These are phyloP conservation scores for Argyresthia goedartella DNA, from an alignment of 2,888 invertebrate genomes.

Conservation along the genomic window DNA sequence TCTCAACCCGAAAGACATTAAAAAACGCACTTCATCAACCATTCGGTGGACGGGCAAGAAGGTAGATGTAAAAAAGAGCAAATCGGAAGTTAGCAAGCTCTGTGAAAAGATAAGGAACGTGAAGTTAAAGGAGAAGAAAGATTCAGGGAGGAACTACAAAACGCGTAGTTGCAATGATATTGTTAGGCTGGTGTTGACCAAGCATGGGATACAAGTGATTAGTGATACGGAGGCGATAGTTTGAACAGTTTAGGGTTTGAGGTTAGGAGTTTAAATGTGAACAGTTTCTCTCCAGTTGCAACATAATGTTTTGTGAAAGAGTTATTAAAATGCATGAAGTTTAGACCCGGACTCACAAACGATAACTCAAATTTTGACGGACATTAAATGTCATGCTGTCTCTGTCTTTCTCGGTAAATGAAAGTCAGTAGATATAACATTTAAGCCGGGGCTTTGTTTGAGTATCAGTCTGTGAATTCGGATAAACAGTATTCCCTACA, in stretches of 20 bases:
- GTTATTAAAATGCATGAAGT: no score
- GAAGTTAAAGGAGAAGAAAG: constrained; percentile 42
- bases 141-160: constrained; percentile 37
- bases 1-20: constrained; percentile 20
- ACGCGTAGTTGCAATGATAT: constrained; percentile 70
- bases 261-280: not conserved
- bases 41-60: constrained; percentile 32
- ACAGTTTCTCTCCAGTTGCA: not conserved
- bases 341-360: no score
- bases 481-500: no score
- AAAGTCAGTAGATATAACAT: no score
- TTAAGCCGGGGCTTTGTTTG: no score
- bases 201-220: constrained; percentile 83
- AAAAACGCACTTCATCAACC: constrained; percentile 48
- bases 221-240: constrained; percentile 84
- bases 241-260: constrained; percentile 15
- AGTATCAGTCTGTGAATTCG: no score
- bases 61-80: constrained; percentile 56
- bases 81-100: constrained; percentile 63
- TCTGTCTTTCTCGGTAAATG: no score
- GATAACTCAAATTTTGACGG: no score
- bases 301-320: no score
- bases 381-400: no score
- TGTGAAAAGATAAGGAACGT: constrained; percentile 60
- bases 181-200: constrained; percentile 80